Evolutionary conservation across 2,113 vertebrate genomes (phyloP).

Genomic region (Oxyruncus cristatus): DNA sequence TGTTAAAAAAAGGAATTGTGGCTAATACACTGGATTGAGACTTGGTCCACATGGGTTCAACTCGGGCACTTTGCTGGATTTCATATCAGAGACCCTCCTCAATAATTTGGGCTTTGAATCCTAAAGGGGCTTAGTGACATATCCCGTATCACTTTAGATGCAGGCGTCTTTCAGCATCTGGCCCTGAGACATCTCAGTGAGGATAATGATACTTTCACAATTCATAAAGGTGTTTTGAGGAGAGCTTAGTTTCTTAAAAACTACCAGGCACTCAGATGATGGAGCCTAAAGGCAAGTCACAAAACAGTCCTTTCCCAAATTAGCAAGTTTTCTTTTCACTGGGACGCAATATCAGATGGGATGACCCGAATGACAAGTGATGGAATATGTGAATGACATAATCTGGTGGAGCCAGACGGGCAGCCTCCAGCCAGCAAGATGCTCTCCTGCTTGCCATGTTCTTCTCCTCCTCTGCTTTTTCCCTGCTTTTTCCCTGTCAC

Average conservation of each 20-base stretch:
- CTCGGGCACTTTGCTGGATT: background rate
- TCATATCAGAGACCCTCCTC: background rate
- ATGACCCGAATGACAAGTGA: background rate
- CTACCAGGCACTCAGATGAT: background rate
- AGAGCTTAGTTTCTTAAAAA: background rate
- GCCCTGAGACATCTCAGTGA: background rate
- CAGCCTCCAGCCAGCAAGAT: background rate
- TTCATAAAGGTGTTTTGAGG: background rate
- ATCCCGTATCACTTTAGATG: background rate
- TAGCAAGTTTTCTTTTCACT: background rate
- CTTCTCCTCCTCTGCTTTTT: background rate
- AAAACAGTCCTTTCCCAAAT: background rate
- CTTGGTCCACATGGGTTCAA: background rate
- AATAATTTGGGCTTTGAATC: background rate
- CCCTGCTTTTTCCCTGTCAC: background rate
- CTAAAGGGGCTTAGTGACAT: background rate
- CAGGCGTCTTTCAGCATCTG: background rate
- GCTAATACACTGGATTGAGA: background rate
- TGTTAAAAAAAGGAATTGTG: background rate
- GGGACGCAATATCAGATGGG: background rate
- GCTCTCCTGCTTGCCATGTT: background rate
- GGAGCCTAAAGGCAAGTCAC: background rate
- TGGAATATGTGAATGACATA: background rate
- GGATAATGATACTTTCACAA: background rate
- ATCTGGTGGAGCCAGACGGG: background rate